Conservation (phyloP, 2,797 vertebrate genomes). For the Pseudomugil gertrudae region DNA sequence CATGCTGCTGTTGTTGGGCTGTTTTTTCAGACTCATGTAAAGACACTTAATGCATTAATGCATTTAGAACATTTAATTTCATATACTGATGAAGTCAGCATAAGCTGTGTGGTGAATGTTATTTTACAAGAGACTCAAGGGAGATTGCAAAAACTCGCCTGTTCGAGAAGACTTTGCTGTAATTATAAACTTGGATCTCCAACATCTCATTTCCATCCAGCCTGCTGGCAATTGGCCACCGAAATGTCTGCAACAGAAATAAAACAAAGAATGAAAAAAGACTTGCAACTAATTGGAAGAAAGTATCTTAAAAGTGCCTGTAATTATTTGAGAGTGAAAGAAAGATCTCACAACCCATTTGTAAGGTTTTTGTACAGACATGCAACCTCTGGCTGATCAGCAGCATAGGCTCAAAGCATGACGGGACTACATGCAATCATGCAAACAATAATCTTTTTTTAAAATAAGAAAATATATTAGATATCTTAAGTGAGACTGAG, state of each 20-base stretch:
- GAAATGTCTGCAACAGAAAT: constrained; percentile 78
- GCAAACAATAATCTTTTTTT: neutral
- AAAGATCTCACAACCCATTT: neutral
- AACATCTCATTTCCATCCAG: constrained; percentile 90
- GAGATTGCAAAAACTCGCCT: constrained; percentile 79
- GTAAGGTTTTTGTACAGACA: neutral
- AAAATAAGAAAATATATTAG: neutral
- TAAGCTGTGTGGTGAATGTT: neutral
- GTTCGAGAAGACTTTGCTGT: constrained; percentile 97
- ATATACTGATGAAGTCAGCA: neutral
- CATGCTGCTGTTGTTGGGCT: too few relatives aligned
- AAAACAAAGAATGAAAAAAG: neutral
- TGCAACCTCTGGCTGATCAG: neutral
- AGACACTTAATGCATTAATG: too few relatives aligned
- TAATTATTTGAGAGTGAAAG: neutral
- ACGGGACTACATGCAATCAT: neutral
- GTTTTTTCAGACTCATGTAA: too few relatives aligned
- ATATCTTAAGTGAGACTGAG: neutral
- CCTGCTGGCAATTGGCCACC: constrained; percentile 90
- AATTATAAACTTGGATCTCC: constrained; percentile 94
- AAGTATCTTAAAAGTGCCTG: neutral
- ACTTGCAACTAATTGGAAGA: neutral
- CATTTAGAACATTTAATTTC: too few relatives aligned
- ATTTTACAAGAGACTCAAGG: neutral
- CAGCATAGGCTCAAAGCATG: neutral